Base-by-base conservation (phyloP, 2,113 vertebrate species). In the Amblyornis subalaris region DNA sequence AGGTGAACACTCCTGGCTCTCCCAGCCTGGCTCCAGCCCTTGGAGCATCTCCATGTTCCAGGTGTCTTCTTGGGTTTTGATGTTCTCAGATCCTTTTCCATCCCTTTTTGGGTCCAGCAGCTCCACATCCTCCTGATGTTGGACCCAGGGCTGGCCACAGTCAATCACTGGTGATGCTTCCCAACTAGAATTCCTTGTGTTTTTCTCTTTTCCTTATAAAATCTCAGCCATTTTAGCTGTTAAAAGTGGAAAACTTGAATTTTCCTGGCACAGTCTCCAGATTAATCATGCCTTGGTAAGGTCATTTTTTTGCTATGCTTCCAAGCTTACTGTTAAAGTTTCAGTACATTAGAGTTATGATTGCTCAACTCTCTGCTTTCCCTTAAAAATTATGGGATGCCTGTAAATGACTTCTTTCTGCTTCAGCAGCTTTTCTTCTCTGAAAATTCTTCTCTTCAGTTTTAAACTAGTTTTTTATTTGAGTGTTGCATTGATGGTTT, bases 301-400 rank as follows among this genome's bases (percentile, higher is more conserved):
- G 76, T 89, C 72, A 84, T 84, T 75, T 90, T 85, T 84, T 92
- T 90, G 83, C 89, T 15, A 53, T 89, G 95, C 93, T 94, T 85
- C 89, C 84, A 94, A 90, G 93, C 96, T 87, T 61, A 38, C 94
- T 87, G 62, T 69, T 94, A 9, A 96, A 94, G 93, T 94, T 95
- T 96, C 94, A 94, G 84, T 92, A 89, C 89, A 81, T 96, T 85
- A 85, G 80, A 82, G 89, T 91, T 92, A 10, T 91, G 89, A 94
- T 90, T 96, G 91, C 86, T 80, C 91, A 91, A 79, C 84, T 82
- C 84, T 91, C 91, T 82, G 76, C 76, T 84, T 90, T 78, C 86
- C 84, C 86, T 60, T 67, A 53, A 84, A 89, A 96, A 92, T 93
- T 91, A 85, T 92, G 84, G 93, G 91, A 91, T 91, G 84, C 10